Percentiles rank a stretch among this genome's conserved stretches.
These are phyloP conservation scores for Cyprinodon tularosa DNA, from an alignment of 2,113 vertebrate species.

Conservation along the genomic window DNA sequence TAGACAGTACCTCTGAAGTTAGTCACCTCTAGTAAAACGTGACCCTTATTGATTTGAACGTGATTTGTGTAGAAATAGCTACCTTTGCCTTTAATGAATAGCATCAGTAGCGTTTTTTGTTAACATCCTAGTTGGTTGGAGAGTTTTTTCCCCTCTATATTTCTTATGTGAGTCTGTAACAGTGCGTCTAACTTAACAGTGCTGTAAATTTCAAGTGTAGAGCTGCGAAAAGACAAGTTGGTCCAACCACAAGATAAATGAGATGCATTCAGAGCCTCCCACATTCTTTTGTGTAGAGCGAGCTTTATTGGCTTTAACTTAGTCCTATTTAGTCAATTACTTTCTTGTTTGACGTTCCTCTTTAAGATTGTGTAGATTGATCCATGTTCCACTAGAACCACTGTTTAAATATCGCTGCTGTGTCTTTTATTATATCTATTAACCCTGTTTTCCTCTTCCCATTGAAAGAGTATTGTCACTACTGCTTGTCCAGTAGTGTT, in stretches of 20 bases:
- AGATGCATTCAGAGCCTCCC: neutral
- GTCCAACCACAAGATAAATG: neutral
- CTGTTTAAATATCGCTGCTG: neutral
- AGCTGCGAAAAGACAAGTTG: neutral
- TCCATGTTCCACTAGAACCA: neutral
- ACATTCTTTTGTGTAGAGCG: neutral
- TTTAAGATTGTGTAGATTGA: too few species aligned
- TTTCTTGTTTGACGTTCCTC: neutral
- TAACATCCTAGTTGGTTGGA: neutral
- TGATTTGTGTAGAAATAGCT: neutral
- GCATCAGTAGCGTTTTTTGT: neutral
- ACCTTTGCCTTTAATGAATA: neutral
- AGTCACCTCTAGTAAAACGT: neutral
- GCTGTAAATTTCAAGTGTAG: neutral
- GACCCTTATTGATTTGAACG: neutral
- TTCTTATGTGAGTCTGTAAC: neutral
- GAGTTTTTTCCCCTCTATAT: too few species aligned
- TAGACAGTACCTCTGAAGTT: neutral
- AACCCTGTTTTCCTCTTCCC: neutral
- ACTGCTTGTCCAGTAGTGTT: neutral
- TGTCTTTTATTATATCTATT: neutral
- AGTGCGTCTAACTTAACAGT: neutral
- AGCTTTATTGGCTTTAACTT: neutral
- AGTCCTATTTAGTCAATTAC: neutral
- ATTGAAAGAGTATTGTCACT: too few species aligned